phyloP scores from a whole-genome alignment of 2,113 vertebrate species.

The Nothobranchius furzeri region DNA sequence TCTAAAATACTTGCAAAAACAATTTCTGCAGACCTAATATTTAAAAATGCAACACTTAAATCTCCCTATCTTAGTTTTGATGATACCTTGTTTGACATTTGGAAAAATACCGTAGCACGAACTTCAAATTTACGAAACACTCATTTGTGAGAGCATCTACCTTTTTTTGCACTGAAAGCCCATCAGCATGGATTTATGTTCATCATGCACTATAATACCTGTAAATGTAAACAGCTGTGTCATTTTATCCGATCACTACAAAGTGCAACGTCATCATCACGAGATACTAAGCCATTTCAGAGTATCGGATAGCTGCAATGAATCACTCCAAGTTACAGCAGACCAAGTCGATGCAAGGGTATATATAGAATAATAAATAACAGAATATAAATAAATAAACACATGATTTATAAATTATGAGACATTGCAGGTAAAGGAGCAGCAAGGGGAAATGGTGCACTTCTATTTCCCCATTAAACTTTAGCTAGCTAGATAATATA shows the following conservation, averaged over 20 bases:
- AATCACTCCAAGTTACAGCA: conserved; percentile 41
- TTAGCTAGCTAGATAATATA: conserved; percentile 35
- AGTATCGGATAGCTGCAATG: conserved; percentile 37
- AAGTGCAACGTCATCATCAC: conserved; percentile 55
- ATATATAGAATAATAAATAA: conserved; percentile 56
- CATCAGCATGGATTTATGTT: conserved; percentile 46
- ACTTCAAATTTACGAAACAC: conserved; percentile 39
- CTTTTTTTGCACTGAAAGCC: conserved; percentile 47
- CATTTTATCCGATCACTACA: conserved; percentile 35
- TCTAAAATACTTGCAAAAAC: too few relatives aligned
- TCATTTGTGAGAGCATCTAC: conserved; percentile 29
- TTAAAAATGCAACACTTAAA: conserved; percentile 34
- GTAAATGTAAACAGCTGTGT: conserved; percentile 49
- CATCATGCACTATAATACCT: conserved; percentile 63
- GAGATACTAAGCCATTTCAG: conserved; percentile 54
- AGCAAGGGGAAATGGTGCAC: too few relatives aligned
- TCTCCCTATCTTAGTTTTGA: conserved; percentile 21
- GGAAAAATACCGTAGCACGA: conserved; percentile 50
- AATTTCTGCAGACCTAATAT: conserved; percentile 25
- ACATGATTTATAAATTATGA: conserved; percentile 29
- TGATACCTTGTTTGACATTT: conserved; percentile 35
- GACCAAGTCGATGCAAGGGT: conserved; percentile 28
- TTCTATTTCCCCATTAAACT: conserved; percentile 36
- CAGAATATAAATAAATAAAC: conserved; percentile 48
- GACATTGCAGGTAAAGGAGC: neutral